phyloP scores from a whole-genome alignment of 1,140 invertebrate species.

The Temnothorax curvispinosus region DNA sequence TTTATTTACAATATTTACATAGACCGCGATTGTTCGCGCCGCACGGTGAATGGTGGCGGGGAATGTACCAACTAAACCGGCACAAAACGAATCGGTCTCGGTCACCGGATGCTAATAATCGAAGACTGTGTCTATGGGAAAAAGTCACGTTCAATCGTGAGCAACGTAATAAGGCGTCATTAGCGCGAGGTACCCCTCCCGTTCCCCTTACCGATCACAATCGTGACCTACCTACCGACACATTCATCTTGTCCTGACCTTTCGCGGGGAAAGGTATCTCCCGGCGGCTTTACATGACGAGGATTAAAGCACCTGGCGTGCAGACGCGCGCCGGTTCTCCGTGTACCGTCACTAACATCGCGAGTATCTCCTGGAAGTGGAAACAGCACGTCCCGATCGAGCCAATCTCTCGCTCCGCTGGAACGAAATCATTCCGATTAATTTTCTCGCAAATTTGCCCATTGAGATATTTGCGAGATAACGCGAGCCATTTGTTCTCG shows the following conservation, averaged over 20 bases:
- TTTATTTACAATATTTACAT: neutral
- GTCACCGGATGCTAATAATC: neutral
- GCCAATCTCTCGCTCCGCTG: neutral
- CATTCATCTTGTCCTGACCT: constrained; percentile 71
- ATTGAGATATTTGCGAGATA: constrained; percentile 4
- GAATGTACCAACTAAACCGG: neutral
- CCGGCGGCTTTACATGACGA: constrained; percentile 58
- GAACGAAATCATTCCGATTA: neutral
- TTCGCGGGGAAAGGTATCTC: constrained; percentile 70
- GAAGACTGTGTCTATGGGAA: constrained; percentile 23
- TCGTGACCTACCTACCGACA: constrained; percentile 61
- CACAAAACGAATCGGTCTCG: constrained; percentile 40
- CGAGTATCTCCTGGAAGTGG: neutral
- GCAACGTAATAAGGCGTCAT: constrained; percentile 33
- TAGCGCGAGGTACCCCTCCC: neutral
- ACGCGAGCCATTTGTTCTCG: neutral
- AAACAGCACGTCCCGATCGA: neutral
- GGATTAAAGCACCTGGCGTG: constrained; percentile 49
- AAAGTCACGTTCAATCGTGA: constrained; percentile 33
- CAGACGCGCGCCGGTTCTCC: neutral
- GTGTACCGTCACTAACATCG: neutral
- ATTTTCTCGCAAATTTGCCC: neutral
- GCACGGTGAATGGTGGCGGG: neutral
- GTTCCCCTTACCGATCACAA: constrained; percentile 55
- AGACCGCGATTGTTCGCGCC: neutral